A percentile compares a stretch with the other conserved stretches of the same genome.
These are phyloP conservation scores for Willowsia nigromaculata DNA, from an alignment of 2,888 invertebrate genomes.

Conservation along the genomic window DNA sequence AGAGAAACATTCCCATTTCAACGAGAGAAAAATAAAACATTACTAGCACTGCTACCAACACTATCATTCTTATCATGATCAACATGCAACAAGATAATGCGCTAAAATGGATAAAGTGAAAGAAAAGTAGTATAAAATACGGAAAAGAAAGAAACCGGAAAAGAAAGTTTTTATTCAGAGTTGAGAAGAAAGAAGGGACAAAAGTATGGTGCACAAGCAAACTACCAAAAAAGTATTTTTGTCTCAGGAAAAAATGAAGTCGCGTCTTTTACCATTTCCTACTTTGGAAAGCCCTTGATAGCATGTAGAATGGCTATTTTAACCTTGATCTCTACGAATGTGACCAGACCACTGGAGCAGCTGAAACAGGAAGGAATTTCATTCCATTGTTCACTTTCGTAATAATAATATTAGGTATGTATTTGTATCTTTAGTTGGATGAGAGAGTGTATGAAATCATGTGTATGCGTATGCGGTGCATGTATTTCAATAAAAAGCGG, in stretches of 20 bases:
- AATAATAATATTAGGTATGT: neutral
- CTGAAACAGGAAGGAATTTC: neutral
- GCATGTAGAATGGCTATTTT: neutral
- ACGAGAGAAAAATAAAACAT: neutral
- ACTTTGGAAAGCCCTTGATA: neutral
- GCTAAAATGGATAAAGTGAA: slow-evolving; percentile 2
- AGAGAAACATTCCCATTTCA: neutral
- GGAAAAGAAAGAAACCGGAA: neutral
- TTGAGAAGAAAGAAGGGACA: neutral
- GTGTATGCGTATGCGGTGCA: neutral
- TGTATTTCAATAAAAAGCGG: neutral
- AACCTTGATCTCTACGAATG: slow-evolving; percentile 22
- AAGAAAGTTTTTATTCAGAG: neutral
- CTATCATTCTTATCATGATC: neutral
- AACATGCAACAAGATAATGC: slow-evolving; percentile 21
- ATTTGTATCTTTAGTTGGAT: too few relatives aligned
- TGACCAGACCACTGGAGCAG: neutral
- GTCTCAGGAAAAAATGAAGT: neutral
- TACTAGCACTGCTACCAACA: neutral
- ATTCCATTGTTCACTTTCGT: neutral
- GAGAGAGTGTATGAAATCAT: neutral
- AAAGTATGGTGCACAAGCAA: neutral
- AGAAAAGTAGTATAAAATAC: neutral
- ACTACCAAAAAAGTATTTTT: neutral
- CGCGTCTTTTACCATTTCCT: neutral